Base-by-base conservation (phyloP, 2,113 vertebrate genomes). In the Spea bombifrons region DNA sequence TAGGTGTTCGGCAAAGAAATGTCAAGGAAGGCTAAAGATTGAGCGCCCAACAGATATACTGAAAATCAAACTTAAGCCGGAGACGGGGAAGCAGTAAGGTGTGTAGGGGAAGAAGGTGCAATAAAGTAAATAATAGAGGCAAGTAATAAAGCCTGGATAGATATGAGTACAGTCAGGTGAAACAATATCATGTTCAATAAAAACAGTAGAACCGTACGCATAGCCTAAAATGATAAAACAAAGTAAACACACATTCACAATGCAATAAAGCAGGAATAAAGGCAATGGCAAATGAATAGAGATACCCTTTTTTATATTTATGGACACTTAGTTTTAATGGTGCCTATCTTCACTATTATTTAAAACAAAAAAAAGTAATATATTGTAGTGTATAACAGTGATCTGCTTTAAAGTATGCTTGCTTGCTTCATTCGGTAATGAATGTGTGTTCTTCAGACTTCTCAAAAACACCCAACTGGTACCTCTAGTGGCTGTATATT, bases 121-220 rank as follows among this genome's bases (percentile, higher is more conserved):
- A 16, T 8, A 57, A 16, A 57, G 15, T 57, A 15, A 16, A 67
- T 45, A 45, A 76, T 53, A 57, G 46, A 16, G 13, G 45, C 5
- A 44, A 55, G 75, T 76, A 66, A 68, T 76, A 30, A 30, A 57
- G 50, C 45, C 30, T 67, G 49, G 46, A 46, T 66, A 66, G 48
- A 53, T 16, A 67, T 55, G 46, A 74, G 46, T 7, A 74, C 71
- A 61, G 71, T 46, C 43, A 61, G 43, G 55, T 73, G 44, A 53
- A 66, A 75, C 48, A 9, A 65, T 66, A 55, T 76, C 13, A 64
- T 49, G 61, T 16, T 61, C 59, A 47, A 74, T 76, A 53, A 53
- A 76, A 66, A 10, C 49, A 57, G 57, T 30, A 30, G 30, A 74
- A 4, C 46, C 43, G 43, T 16, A 50, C 55, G 61, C 48, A 66